A percentile compares a stretch with the other conserved stretches of the same genome.
Evolutionary conservation across 1,140 invertebrate species (phyloP).

Genomic region (Pseudomyrmex concolor): DNA sequence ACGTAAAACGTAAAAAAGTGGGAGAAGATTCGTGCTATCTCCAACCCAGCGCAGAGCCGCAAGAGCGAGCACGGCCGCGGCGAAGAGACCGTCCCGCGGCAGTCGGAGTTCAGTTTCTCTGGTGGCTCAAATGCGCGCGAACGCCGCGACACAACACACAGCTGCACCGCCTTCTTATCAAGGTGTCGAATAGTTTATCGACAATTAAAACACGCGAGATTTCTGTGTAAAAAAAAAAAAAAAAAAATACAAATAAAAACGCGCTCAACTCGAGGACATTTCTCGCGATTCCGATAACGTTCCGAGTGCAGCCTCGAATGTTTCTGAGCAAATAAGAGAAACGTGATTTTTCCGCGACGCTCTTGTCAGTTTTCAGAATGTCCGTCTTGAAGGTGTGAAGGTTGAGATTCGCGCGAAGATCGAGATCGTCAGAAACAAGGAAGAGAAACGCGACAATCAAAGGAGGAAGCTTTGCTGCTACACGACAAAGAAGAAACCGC

Average conservation of each 20-base stretch:
- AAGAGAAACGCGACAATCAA: neutral
- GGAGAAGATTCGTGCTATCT: constrained; percentile 62
- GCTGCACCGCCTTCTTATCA: too few relatives aligned
- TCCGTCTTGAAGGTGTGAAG: neutral
- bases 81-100: too few relatives aligned
- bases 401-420: neutral
- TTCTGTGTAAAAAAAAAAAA: constrained; percentile 20
- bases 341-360: neutral
- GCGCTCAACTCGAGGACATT: constrained; percentile 11
- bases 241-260: neutral
- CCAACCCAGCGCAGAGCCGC: neutral
- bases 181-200: constrained; percentile 8
- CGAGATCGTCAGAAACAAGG: neutral
- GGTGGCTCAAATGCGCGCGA: constrained; percentile 48
- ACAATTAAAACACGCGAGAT: neutral
- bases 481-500: neutral
- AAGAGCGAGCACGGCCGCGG: too few relatives aligned
- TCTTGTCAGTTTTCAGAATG: constrained; percentile 8
- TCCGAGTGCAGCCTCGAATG: neutral
- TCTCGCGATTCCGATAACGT: constrained; percentile 47
- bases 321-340: neutral
- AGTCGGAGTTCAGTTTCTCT: constrained; percentile 61
- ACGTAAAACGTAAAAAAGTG: constrained; percentile 43
- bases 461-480: too few relatives aligned
- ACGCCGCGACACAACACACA: neutral